Conservation (phyloP, 2,113 vertebrate species). For the Oreocharis arfaki region DNA sequence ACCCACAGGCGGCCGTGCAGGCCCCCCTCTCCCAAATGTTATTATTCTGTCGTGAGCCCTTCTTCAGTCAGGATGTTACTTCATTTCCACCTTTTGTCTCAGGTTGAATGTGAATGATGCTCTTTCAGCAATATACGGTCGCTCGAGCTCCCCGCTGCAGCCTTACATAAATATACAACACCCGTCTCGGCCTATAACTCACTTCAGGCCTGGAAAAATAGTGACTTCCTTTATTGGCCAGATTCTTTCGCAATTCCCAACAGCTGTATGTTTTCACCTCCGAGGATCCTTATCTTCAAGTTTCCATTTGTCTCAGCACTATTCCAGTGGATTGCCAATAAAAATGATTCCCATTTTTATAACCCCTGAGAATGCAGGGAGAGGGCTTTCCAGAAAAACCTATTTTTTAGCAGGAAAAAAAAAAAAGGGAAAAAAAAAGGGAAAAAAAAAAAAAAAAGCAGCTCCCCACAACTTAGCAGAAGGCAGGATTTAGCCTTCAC, state of each 20-base stretch:
- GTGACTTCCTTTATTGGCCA: conserved; percentile 98
- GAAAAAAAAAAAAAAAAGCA: neutral
- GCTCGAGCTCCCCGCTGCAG: conserved; percentile 87
- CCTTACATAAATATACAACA: conserved; percentile 97
- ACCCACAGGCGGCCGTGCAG: conserved; percentile 20
- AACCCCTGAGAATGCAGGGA: conserved; percentile 74
- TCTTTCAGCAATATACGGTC: conserved; percentile 97
- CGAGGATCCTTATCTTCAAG: conserved; percentile 82
- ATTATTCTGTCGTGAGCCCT: conserved; percentile 97
- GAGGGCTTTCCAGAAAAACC: conserved; percentile 61
- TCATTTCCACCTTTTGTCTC: conserved; percentile 99
- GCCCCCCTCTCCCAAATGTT: conserved; percentile 82
- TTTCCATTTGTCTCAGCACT: conserved; percentile 86
- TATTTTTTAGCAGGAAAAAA: neutral
- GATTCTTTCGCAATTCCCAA: conserved; percentile 87
- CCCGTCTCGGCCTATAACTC: conserved; percentile 86
- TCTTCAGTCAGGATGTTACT: conserved; percentile 93
- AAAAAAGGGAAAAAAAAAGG: neutral
- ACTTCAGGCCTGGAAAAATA: conserved; percentile 92
- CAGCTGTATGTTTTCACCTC: conserved; percentile 84
- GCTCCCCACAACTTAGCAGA: conserved; percentile 28
- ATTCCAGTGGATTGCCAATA: conserved; percentile 82
- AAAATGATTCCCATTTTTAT: conserved; percentile 84
- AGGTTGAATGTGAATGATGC: conserved; percentile 91
- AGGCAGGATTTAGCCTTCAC: conserved; percentile 52